Evolutionary conservation across 1,140 invertebrate species (phyloP), one percentile per base, ranked within the genome.

Genomic region (Potamilus streckersoni): DNA sequence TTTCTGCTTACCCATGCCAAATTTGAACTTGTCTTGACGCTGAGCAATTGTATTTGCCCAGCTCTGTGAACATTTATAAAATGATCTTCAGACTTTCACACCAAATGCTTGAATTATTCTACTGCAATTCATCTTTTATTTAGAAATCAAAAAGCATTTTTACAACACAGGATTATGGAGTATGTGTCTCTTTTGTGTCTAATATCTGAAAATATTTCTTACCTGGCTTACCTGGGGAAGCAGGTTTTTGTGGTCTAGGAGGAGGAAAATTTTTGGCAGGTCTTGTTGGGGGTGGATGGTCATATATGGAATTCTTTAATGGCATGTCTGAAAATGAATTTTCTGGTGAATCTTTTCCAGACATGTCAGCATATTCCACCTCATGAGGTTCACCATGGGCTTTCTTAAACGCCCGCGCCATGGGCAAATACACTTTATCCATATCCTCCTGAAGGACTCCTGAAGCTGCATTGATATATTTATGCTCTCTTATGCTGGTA

Each of bases 361-460:
- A 23, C 74, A 76, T 76, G 56, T 76, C 74, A 27, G 74, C 71
- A 67, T 76, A 76, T 71, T 76, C 74, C 31, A 70, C 69, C 17
- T 76, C 74, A 70, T 71, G 70, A 19, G 60, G 27, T 11, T 19
- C 20, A 57, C n/a, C 16, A 13, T 71, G 62, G 15, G 31, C 17
- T 2, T 60, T 20, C 56, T 62, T 62, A 23, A 60, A 23, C 6
- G 61, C 69, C 16, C 69, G 23, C 17, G 71, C 69, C 74, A 76
- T 76, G 55, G 74, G 69, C 27, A 76, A 67, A 71, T 76, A 76
- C 38, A 65, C 63, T 59, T 76, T 69, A n/a, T 31, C 16, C 56
- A 49, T 20, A 11, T 56, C 60, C 3, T 58, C 20, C 69, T 49
- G 38, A 49, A 71, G 69, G 16, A 38, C 31, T 3, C 74, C 69